Evolutionary conservation across 2,113 vertebrate species (phyloP).

Genomic region (Microcebus ravelobensis): DNA sequence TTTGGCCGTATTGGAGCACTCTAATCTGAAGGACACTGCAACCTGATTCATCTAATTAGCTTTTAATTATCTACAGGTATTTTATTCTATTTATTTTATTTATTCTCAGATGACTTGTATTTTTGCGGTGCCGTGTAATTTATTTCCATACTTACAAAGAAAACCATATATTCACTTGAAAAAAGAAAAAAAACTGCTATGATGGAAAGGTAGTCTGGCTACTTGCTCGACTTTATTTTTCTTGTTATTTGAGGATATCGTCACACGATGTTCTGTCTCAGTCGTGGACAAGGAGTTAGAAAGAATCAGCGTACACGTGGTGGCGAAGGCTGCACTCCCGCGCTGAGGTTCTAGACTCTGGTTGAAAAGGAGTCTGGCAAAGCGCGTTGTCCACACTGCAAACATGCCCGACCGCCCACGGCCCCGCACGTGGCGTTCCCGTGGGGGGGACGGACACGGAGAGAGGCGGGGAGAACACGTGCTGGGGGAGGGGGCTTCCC

Average conservation of each 20-base stretch:
- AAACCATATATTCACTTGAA: too few species aligned
- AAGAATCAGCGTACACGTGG: not conserved
- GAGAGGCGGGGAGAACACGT: accelerated
- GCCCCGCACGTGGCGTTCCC: not conserved
- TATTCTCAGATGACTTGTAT: too few species aligned
- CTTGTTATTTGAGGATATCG: not conserved
- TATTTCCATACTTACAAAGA: too few species aligned
- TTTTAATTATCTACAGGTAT: too few species aligned
- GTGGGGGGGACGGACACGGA: not conserved
- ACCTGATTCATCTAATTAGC: too few species aligned
- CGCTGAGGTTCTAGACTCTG: not conserved
- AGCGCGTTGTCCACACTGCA: not conserved
- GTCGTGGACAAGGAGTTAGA: not conserved
- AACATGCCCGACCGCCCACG: not conserved
- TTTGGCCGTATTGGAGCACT: too few species aligned
- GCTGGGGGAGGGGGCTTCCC: not conserved
- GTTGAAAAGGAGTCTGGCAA: not conserved
- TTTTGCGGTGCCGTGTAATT: too few species aligned
- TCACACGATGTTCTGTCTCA: not conserved
- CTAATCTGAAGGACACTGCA: too few species aligned
- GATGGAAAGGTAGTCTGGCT: not conserved
- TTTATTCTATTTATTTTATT: too few species aligned
- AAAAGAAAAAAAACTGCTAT: not conserved
- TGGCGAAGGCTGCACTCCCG: not conserved
- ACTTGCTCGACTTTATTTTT: not conserved